These are phyloP conservation scores for Stenotaenia linearis DNA, from an alignment of 2,888 invertebrate species.

Conservation along the genomic window DNA sequence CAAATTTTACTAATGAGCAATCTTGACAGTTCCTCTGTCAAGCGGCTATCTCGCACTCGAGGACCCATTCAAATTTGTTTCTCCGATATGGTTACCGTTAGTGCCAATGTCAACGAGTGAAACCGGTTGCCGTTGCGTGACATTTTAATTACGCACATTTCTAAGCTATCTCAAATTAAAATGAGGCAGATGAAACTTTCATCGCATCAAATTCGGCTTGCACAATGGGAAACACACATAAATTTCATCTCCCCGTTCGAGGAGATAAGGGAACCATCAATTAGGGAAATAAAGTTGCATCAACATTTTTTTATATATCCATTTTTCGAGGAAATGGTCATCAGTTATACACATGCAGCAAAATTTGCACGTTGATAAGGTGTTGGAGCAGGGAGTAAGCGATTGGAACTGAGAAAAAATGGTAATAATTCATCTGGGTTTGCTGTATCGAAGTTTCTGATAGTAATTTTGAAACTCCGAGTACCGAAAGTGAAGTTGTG, in stretches of 20 bases:
- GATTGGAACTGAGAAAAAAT: no score
- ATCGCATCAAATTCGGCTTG: constrained; percentile 7
- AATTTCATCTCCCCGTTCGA: neutral
- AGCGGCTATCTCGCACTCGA: neutral
- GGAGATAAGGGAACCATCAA: constrained; percentile 12
- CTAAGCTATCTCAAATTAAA: constrained; percentile 5
- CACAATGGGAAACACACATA: constrained; percentile 8
- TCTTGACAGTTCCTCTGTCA: neutral
- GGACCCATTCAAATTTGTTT: constrained; percentile 12
- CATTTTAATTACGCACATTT: constrained; percentile 17
- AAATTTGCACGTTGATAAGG: neutral
- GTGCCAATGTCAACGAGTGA: neutral
- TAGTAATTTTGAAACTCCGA: no score
- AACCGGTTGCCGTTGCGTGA: neutral
- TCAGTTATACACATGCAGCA: neutral
- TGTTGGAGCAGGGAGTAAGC: no score
- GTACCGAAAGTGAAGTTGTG: no score
- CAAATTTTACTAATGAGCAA: neutral
- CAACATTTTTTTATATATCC: neutral
- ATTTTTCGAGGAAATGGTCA: neutral
- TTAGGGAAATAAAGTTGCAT: constrained; percentile 17
- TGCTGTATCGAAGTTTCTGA: no score
- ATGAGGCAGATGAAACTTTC: constrained; percentile 19
- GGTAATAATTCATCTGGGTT: no score
- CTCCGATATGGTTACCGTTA: neutral